Evolutionary conservation across 2,888 invertebrate species (phyloP).

Genomic region (Pilophorus perplexus): DNA sequence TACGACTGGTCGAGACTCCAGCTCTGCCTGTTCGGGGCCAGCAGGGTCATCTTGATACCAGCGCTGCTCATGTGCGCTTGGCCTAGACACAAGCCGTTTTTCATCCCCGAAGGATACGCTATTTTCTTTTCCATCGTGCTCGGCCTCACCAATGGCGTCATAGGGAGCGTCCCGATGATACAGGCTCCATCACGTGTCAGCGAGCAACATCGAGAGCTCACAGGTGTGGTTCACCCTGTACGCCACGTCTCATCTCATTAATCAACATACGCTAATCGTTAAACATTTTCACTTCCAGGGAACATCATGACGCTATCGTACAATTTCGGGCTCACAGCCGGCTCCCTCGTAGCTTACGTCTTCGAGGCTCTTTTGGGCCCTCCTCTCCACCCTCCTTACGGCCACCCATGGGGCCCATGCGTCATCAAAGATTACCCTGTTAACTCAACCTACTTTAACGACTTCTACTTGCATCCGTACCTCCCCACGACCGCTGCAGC

Average conservation of each 20-base stretch:
- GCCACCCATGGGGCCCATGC: conserved; percentile 2
- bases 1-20: conserved; percentile 81
- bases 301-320: conserved; percentile 93
- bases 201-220: conserved; percentile 80
- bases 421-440: not conserved
- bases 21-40: conserved; percentile 69
- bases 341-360: conserved; percentile 79
- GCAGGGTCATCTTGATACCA: conserved; percentile 74
- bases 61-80: conserved; percentile 77
- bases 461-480: not conserved
- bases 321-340: conserved; percentile 80
- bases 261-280: not conserved
- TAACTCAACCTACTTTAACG: conserved; percentile 4
- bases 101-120: conserved; percentile 64
- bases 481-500: conserved; percentile 1
- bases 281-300: conserved; percentile 56
- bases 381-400: conserved; percentile 44
- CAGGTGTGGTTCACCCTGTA: conserved; percentile 59
- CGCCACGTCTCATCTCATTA: not conserved
- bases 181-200: conserved; percentile 83
- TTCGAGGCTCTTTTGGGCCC: conserved; percentile 59
- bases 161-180: conserved; percentile 91
- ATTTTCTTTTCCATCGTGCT: conserved; percentile 66
- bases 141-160: conserved; percentile 81
- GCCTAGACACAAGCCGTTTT: conserved; percentile 71